phyloP scores from a whole-genome alignment of 53 echinoderm and acorn worm species.

The Paelopatides confundens region DNA sequence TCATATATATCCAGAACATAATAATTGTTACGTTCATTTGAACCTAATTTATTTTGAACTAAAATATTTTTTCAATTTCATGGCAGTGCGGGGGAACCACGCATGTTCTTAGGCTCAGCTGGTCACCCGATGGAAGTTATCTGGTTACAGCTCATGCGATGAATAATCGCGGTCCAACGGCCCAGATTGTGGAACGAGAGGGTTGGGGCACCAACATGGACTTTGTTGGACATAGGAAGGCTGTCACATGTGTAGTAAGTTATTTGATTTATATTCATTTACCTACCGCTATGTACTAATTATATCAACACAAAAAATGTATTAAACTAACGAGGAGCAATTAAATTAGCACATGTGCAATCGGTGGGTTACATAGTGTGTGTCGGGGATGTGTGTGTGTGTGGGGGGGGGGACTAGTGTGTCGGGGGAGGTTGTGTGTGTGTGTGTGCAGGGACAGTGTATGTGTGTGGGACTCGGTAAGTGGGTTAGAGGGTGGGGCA shows the following conservation, averaged over 20 bases:
- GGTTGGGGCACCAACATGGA: slow-evolving; percentile 98
- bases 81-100: slow-evolving; percentile 95
- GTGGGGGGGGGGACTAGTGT: too few species aligned
- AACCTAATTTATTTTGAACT: too few species aligned
- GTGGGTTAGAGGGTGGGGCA: too few species aligned
- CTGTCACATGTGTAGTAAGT: slow-evolving; percentile 97
- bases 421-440: too few species aligned
- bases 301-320: not conserved
- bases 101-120: slow-evolving; percentile 83
- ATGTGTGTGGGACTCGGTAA: too few species aligned
- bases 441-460: too few species aligned
- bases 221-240: slow-evolving; percentile 97
- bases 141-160: slow-evolving; percentile 95
- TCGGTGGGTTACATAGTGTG: too few species aligned
- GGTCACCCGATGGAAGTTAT: slow-evolving; percentile 96
- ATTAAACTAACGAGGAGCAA: too few species aligned
- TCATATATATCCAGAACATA: too few species aligned
- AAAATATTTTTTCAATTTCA: not conserved
- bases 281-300: not conserved
- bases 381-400: too few species aligned
- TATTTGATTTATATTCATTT: not conserved
- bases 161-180: slow-evolving; percentile 97
- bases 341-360: too few species aligned
- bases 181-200: slow-evolving; percentile 95
- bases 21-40: too few species aligned